phyloP scores from a whole-genome alignment of 2,113 vertebrate genomes.

The Brachyistius frenatus region DNA sequence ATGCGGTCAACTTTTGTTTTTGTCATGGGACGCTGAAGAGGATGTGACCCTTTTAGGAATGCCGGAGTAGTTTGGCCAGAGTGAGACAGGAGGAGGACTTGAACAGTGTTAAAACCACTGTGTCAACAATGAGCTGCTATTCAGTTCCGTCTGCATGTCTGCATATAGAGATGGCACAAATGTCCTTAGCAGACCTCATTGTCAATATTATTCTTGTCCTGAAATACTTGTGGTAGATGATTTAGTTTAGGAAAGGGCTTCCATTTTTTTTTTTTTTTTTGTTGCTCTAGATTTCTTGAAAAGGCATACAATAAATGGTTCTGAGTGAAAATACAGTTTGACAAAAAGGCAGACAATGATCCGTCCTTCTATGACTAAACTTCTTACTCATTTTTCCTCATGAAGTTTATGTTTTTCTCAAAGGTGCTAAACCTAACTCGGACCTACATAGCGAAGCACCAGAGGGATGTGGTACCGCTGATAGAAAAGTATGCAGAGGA shows the following conservation, averaged over 20 bases:
- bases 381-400: background rate
- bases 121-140: conserved; percentile 53
- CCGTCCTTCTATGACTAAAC: background rate
- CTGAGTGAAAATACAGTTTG: background rate
- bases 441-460: conserved; percentile 86
- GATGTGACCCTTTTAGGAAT: conserved; percentile 82
- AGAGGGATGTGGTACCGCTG: conserved; percentile 86
- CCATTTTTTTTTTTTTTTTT: conserved; percentile 15
- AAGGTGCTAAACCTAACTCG: conserved; percentile 90
- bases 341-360: background rate
- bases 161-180: conserved; percentile 51
- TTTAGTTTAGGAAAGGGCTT: conserved; percentile 30
- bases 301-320: conserved; percentile 23
- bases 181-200: conserved; percentile 46
- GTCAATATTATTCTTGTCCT: conserved; percentile 41
- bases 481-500: conserved; percentile 86
- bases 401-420: background rate
- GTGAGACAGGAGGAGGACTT: conserved; percentile 61
- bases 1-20: conserved; percentile 81
- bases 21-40: conserved; percentile 69
- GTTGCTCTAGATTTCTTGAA: conserved; percentile 30
- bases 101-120: conserved; percentile 61
- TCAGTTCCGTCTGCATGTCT: conserved; percentile 35
- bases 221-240: conserved; percentile 35
- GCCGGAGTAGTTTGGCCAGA: conserved; percentile 59